Evolutionary conservation across 2,113 vertebrate species (phyloP), one percentile per base, ranked within the genome.

Genomic region (Xiphophorus maculatus): DNA sequence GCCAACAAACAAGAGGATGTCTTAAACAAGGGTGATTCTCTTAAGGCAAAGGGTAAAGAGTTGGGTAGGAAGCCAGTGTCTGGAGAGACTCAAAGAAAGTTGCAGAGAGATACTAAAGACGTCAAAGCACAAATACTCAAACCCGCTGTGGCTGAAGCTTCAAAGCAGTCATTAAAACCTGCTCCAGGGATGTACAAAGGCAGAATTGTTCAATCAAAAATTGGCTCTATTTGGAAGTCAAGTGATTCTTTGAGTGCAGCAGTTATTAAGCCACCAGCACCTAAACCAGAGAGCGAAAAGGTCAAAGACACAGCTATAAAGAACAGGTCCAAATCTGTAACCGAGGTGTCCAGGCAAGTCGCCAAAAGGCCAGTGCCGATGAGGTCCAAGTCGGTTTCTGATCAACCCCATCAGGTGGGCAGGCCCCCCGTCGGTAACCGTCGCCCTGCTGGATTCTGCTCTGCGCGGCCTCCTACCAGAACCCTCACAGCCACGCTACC

Each of bases 221-320:
- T 98, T 29, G 96, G 96, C 71, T 96, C 97, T 11, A 97, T 98
- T 84, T 90, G 97, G 91, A 97, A 95, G 84, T 82, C 92, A 37
- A 65, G 75, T n/a, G 71, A 71, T 69, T 80, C 37, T 0, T 82
- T 88, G 11, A 81, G 19, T 2, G 81, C 35, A 0, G 82, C 42
- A 0, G 80, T 79, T 79, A 64, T 1, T 61, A 91, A 88, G 88
- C 84, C 19, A 48, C 40, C 65, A 30, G 71, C 35, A 32, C 17
- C 2, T 25, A 94, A 79, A 75, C 67, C 62, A 1, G 1, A 88
- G 11, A 54, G 9, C 19, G 75, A 82, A 29, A 84, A 30, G 3
- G 14, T 2, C 77, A 82, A 78, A 30, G 69, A 75, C 30, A 15
- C 64, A 5, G 42, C 69, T 0, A 89, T 77, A 70, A 62, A 12